Conservation (phyloP, 2,888 invertebrate species). For the Brachyopa scutellaris region DNA sequence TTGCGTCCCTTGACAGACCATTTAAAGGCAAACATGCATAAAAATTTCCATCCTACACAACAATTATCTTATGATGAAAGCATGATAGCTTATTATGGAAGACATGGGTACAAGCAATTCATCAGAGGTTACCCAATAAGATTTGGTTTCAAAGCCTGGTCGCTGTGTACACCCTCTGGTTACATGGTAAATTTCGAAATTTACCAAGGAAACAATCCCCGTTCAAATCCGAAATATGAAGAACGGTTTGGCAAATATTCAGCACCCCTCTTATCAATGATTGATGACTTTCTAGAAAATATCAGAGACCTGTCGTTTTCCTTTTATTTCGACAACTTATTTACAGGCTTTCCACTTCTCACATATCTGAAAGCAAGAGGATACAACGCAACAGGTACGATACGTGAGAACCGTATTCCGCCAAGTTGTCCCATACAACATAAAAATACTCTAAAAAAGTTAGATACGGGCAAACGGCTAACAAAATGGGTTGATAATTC, state of each 20-base stretch:
- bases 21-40: slow-evolving; percentile 38
- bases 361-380: slow-evolving; percentile 4
- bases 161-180: slow-evolving; percentile 32
- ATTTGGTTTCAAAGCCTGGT: slow-evolving; percentile 28
- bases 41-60: slow-evolving; percentile 16
- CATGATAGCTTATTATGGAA: slow-evolving; percentile 32
- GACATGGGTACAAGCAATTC: slow-evolving; percentile 21
- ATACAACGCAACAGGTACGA: slow-evolving; percentile 14
- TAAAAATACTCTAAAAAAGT: slow-evolving; percentile 31
- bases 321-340: too few relatives aligned
- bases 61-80: slow-evolving; percentile 32
- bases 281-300: slow-evolving; percentile 25
- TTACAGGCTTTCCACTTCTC: slow-evolving; percentile 4
- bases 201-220: slow-evolving; percentile 35
- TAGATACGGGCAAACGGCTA: slow-evolving; percentile 64
- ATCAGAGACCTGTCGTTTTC: slow-evolving; percentile 5
- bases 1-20: slow-evolving; percentile 34
- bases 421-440: slow-evolving; percentile 34
- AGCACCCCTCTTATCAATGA: slow-evolving; percentile 35
- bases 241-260: slow-evolving; percentile 36
- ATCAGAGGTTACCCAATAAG: slow-evolving; percentile 22
- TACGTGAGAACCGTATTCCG: neutral
- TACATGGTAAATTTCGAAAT: slow-evolving; percentile 37
- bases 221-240: slow-evolving; percentile 26
- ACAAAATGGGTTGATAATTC: slow-evolving; percentile 75